Base-by-base conservation (phyloP, 2,888 invertebrate species). In the Anarsia innoxiella region DNA sequence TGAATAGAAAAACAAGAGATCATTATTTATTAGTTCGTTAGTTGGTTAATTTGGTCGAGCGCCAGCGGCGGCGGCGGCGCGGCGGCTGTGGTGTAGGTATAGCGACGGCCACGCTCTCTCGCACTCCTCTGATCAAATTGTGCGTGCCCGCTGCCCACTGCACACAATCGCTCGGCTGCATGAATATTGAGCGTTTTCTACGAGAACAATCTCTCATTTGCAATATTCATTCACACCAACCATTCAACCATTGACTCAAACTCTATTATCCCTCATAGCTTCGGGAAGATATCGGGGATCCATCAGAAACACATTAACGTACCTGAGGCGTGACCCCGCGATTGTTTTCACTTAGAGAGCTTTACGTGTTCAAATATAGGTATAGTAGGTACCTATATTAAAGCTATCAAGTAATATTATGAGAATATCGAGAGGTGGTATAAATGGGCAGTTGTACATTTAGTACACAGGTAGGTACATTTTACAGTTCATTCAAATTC, bases 21-120 rank as follows among this genome's bases (percentile, higher is more conserved):
- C 71, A 82, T 84, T 77, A 84, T 84, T 84, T 84, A 84, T 84
- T 82, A 84, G 78, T 82, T 76, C 71, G 82, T 79, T 78, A 80
- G 80, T 75, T 76, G 72, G 79, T 74, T 84, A 84, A 84, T 84
- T 84, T 82, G 82, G 84, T 83, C 79, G 68, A 71, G 55, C 70
- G 82, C 75, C 79, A 75, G 73, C 70, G 56, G 45, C 56, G 69
- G n/a, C n/a, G n/a, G n/a, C n/a, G n/a, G n/a, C n/a, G n/a, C n/a
- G n/a, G n/a, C n/a, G n/a, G n/a, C n/a, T n/a, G n/a, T n/a, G n/a
- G n/a, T n/a, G n/a, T n/a, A n/a, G n/a, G n/a, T n/a, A n/a, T n/a
- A n/a, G 59, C 69, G 61, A 62, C 64, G n/a, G 87, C 85, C 44
- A 78, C 79, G 79, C 80, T 83, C 82, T 82, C 82, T 73, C 72